phyloP scores from a whole-genome alignment of 2,113 vertebrate genomes.

The Nymphicus hollandicus region DNA sequence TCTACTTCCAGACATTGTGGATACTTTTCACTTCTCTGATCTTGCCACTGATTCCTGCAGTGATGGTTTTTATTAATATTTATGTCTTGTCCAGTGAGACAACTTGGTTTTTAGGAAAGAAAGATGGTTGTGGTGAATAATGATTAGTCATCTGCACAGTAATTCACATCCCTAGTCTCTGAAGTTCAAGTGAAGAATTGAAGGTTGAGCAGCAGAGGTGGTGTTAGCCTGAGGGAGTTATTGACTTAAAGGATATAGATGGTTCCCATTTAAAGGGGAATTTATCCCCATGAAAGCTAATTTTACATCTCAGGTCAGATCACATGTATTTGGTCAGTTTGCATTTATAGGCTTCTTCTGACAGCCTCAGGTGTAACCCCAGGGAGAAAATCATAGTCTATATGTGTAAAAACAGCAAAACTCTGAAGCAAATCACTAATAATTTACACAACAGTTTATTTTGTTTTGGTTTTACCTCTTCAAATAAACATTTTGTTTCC shows the following conservation, averaged over 20 bases:
- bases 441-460: not conserved
- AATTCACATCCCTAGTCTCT: constrained; percentile 45
- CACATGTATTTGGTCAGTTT: not conserved
- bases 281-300: not conserved
- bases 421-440: not conserved
- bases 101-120: constrained; percentile 29
- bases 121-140: constrained; percentile 37
- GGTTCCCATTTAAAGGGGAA: constrained; percentile 7
- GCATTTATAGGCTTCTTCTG: not conserved
- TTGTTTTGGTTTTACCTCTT: not conserved
- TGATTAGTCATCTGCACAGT: constrained; percentile 43
- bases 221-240: constrained; percentile 35
- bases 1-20: not conserved
- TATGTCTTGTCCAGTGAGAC: constrained; percentile 55
- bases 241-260: constrained; percentile 12
- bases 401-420: not conserved
- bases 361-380: not conserved
- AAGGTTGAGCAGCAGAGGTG: constrained; percentile 15
- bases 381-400: not conserved
- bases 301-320: not conserved
- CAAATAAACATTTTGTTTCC: not conserved
- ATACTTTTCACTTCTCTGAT: constrained; percentile 49
- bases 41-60: constrained; percentile 40
- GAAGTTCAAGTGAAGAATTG: constrained; percentile 43
- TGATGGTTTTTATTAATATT: constrained; percentile 69